Evolutionary conservation across 2,113 vertebrate genomes (phyloP).

Genomic region (Physeter macrocephalus): DNA sequence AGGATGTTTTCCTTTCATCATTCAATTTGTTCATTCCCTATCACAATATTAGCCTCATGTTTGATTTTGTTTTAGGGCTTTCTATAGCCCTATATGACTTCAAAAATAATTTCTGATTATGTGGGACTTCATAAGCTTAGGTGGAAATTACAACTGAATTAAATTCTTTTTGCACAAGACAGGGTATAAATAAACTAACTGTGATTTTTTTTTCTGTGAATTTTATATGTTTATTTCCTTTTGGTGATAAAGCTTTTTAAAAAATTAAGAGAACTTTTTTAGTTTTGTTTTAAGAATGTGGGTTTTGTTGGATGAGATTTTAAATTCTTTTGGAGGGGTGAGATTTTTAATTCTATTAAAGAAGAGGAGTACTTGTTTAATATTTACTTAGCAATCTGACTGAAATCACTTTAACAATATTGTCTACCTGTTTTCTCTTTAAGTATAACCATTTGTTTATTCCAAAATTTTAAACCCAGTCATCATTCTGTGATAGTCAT

Average conservation of each 20-base stretch:
- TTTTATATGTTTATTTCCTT: constrained; percentile 20
- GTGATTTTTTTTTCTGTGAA: too few species aligned
- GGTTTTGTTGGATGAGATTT: neutral
- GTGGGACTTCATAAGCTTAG: neutral
- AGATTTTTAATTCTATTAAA: neutral
- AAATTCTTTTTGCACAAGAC: constrained; percentile 27
- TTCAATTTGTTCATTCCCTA: constrained; percentile 6
- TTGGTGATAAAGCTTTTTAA: neutral
- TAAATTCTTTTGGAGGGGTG: neutral
- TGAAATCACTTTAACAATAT: constrained; percentile 30
- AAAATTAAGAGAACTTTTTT: neutral
- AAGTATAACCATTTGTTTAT: constrained; percentile 35
- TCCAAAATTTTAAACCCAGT: neutral
- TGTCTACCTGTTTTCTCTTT: neutral
- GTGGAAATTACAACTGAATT: neutral
- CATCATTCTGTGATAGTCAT: neutral
- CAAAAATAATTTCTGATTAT: constrained; percentile 29
- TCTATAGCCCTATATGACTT: neutral
- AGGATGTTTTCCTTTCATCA: neutral
- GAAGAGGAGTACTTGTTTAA: neutral
- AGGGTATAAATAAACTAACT: neutral
- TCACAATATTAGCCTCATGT: neutral
- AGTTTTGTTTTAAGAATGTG: neutral
- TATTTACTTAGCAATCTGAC: neutral
- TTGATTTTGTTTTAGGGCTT: constrained; percentile 23